These are phyloP conservation scores for Bombyx mori DNA, from an alignment of 1,140 invertebrate species.

Conservation along the genomic window ASM3026992v2 NC_085134.1:505001-505500, in stretches of 20 bases:
- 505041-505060: conserved; percentile 1
- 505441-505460: conserved; percentile 38
- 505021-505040: conserved; percentile 4
- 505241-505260: conserved; percentile 14
- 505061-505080: not conserved
- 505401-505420: not conserved
- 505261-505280: conserved; percentile 6
- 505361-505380: not conserved
- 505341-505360: conserved; percentile 1
- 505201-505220: conserved; percentile 13
- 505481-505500: conserved; percentile 19
- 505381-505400: not conserved
- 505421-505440: conserved; percentile 5
- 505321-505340: not conserved
- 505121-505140: conserved; percentile 36
- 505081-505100: not conserved
- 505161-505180: not conserved
- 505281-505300: conserved; percentile 9
- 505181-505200: conserved; percentile 7
- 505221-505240: conserved; percentile 9
- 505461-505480: conserved; percentile 19
- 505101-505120: conserved; percentile 8
- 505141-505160: conserved; percentile 24
- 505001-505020: conserved; percentile 5
- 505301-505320: conserved; percentile 4